Evolutionary conservation across 2,113 vertebrate species (phyloP), one percentile per base, ranked within the genome.

Genomic region (Anhinga rufa): DNA sequence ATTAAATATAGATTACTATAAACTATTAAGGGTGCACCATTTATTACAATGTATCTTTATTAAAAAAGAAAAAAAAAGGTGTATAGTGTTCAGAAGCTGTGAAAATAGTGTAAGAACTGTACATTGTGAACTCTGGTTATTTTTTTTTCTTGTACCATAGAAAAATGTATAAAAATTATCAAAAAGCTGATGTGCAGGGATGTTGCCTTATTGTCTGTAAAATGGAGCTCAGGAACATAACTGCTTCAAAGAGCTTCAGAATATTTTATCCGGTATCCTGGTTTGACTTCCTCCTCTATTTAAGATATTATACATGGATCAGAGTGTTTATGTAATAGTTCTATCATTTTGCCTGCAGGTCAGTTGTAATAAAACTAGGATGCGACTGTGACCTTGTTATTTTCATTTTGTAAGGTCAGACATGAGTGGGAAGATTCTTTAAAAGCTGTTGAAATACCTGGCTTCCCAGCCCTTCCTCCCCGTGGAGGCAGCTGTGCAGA

Each of bases 81-180:
- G 96, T 98, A 98, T 98, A 99, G 98, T 98, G 98, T 98, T 99
- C 98, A 98, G 98, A 98, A 98, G 96, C 98, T 98, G 97, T 98
- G 98, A 99, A 99, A 98, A 98, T 98, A 97, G 97, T 98, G 97
- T 97, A 98, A 98, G 98, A 98, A 96, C 96, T 99, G 98, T 98
- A 98, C 97, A 98, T 98, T 98, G 98, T 98, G 98, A 98, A 97
- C 97, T 97, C 97, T 97, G 97, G 91, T 97, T 98, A 91, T 94
- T 94, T 91, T 92, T 96, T 92, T 96, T 91, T 98, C 97, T 98
- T 98, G 98, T 98, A 98, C 90, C 95, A 98, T 98, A 98, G 97
- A 90, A 98, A 98, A 98, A 97, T 98, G 98, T 98, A 97, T 98
- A 98, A 97, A 98, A 98, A 93, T 86, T 96, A 98, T 97, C 93